phyloP scores from a whole-genome alignment of 2,888 invertebrate genomes.

The Arctia plantaginis region DNA sequence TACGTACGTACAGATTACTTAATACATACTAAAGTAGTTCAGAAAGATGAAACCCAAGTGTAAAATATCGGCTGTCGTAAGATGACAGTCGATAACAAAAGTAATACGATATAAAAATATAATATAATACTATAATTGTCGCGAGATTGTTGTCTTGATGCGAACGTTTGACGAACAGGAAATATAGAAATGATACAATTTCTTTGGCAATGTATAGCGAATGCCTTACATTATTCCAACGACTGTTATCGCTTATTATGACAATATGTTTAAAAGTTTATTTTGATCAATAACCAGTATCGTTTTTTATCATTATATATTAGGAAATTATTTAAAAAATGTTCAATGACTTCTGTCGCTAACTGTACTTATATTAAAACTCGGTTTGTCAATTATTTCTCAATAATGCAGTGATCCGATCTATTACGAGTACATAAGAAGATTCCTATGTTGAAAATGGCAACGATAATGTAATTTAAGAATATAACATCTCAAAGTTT shows the following conservation, averaged over 20 bases:
- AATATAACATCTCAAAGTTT: background rate
- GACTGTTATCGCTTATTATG: background rate
- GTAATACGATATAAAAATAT: background rate
- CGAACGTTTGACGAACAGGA: background rate
- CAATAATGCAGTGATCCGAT: background rate
- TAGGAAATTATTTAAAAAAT: background rate
- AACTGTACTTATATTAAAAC: background rate
- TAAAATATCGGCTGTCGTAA: conserved; percentile 1
- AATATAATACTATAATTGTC: too few species aligned
- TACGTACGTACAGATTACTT: background rate
- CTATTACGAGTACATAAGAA: background rate
- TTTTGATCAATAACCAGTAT: background rate
- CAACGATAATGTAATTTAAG: background rate
- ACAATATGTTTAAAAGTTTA: background rate
- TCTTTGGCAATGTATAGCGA: background rate
- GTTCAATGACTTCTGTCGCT: background rate
- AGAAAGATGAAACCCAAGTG: conserved; percentile 10
- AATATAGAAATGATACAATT: background rate
- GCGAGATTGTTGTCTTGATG: background rate
- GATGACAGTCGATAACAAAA: background rate
- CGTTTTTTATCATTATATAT: too few species aligned
- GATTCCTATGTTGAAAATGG: background rate
- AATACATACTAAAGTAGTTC: background rate
- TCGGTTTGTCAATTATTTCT: background rate
- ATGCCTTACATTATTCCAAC: background rate